Evolutionary conservation across 2,113 vertebrate species (phyloP).

Genomic region (Alectura lathami): DNA sequence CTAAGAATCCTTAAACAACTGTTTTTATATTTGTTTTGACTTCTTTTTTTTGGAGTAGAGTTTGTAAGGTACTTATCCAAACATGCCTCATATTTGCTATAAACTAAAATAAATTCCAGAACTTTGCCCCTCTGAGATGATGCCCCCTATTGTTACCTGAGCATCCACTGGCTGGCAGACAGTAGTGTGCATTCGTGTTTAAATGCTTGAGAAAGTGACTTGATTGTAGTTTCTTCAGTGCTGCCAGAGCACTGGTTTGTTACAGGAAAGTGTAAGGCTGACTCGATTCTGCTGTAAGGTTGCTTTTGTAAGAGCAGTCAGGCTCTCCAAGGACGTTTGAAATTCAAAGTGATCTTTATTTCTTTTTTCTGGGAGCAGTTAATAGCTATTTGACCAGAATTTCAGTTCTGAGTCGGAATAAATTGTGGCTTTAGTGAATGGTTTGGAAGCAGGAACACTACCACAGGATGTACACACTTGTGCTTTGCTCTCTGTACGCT

Average conservation of each 20-base stretch:
- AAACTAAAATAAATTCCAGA: neutral
- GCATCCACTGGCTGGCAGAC: neutral
- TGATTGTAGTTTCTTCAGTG: conserved; percentile 2
- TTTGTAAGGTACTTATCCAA: neutral
- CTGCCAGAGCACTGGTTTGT: neutral
- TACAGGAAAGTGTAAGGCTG: neutral
- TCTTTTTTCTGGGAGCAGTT: conserved; percentile 48
- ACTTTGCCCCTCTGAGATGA: neutral
- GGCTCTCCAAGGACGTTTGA: neutral
- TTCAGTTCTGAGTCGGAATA: conserved; percentile 58
- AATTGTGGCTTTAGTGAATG: conserved; percentile 59
- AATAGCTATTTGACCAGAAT: conserved; percentile 37
- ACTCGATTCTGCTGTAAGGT: neutral
- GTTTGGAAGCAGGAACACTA: conserved; percentile 48
- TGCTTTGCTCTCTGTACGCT: neutral
- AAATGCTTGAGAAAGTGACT: neutral
- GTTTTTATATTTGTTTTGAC: neutral
- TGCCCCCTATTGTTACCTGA: neutral
- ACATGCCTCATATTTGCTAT: neutral
- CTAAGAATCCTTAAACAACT: neutral
- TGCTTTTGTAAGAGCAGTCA: neutral
- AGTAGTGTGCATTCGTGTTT: neutral
- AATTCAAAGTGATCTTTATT: conserved; percentile 30
- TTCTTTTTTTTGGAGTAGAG: neutral
- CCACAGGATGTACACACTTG: conserved; percentile 48